phyloP scores from a whole-genome alignment of 2,888 invertebrate species.

The Ophioninae sp. region DNA sequence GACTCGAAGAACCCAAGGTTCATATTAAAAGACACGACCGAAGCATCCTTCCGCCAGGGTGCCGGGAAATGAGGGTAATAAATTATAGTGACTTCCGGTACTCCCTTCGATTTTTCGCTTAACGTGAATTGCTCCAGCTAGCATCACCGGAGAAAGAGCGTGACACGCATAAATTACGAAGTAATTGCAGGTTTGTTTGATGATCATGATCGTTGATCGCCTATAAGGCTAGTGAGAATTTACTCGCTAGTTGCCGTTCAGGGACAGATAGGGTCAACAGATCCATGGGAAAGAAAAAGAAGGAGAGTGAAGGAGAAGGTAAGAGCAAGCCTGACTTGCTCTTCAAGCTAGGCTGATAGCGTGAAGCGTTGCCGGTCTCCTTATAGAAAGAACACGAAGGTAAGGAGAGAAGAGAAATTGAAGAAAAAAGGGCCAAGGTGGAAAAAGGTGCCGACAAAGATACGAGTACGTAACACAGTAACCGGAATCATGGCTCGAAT shows the following conservation, averaged over 20 bases:
- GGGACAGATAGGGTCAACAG: constrained; percentile 76
- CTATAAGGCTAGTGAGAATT: constrained; percentile 52
- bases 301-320: not conserved
- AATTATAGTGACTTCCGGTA: constrained; percentile 42
- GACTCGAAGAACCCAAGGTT: not conserved
- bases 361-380: not conserved
- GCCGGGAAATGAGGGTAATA: constrained; percentile 67
- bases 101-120: constrained; percentile 37
- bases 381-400: constrained; percentile 25
- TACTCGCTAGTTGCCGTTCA: constrained; percentile 55
- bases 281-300: constrained; percentile 43
- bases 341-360: not conserved
- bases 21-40: not conserved
- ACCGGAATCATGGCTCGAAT: constrained; percentile 63
- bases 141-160: constrained; percentile 70
- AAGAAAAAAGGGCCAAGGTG: constrained; percentile 23
- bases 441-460: constrained; percentile 58
- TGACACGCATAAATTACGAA: constrained; percentile 80
- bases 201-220: constrained; percentile 75
- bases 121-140: constrained; percentile 56
- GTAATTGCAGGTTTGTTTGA: constrained; percentile 77
- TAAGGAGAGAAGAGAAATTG: constrained; percentile 29
- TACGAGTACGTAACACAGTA: constrained; percentile 67
- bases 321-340: not conserved
- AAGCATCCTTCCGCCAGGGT: constrained; percentile 36